A percentile compares a stretch with the other conserved stretches of the same genome.
Evolutionary conservation across 2,113 vertebrate genomes (phyloP).

Genomic region (Leucopternis melanops): DNA sequence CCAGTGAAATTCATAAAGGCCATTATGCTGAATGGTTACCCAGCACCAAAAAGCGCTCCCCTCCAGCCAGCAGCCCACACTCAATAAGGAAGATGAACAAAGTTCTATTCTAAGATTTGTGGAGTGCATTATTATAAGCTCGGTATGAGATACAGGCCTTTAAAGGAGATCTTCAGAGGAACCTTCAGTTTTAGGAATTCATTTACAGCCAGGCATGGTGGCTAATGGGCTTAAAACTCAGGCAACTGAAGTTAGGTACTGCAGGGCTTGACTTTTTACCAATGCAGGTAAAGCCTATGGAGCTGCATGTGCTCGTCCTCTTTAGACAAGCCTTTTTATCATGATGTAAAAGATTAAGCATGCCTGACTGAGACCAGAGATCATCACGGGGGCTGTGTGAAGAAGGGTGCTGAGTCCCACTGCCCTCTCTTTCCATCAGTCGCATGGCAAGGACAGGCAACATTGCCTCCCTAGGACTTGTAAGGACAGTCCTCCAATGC

Average conservation of each 20-base stretch:
- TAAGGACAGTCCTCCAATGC: neutral
- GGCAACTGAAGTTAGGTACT: neutral
- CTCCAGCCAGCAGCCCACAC: neutral
- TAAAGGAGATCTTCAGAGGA: conserved; percentile 48
- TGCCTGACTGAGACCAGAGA: neutral
- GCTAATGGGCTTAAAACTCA: neutral
- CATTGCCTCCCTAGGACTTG: neutral
- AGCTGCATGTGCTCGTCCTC: neutral
- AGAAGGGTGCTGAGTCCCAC: neutral
- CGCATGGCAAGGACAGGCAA: neutral
- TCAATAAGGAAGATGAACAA: conserved; percentile 52
- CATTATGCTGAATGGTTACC: conserved; percentile 48
- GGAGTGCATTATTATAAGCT: conserved; percentile 7
- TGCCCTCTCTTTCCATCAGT: neutral
- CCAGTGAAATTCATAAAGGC: conserved; percentile 57
- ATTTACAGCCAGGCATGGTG: neutral
- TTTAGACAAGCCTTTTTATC: neutral
- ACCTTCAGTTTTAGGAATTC: neutral
- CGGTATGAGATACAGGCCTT: conserved; percentile 9
- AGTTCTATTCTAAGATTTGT: conserved; percentile 37
- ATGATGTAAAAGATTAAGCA: neutral
- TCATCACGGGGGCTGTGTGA: neutral
- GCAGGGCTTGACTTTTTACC: neutral
- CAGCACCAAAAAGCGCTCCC: conserved; percentile 3
- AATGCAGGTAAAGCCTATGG: neutral